Evolutionary conservation across 2,888 invertebrate genomes (phyloP), one percentile per base, ranked within the genome.

Genomic region (Meteorus colon): DNA sequence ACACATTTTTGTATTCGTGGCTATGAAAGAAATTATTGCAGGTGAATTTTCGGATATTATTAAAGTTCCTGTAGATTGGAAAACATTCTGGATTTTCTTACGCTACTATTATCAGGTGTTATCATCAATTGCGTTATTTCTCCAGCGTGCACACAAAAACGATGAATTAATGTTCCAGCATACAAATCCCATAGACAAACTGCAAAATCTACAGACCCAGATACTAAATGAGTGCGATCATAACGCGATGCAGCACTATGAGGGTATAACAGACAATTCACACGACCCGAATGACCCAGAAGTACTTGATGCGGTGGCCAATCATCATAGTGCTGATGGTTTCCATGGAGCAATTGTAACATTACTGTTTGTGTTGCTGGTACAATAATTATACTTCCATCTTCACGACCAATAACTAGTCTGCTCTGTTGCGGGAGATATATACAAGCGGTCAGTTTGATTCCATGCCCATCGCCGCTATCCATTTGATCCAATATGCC

Each of bases 81-180:
- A n/a, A n/a, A 48, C 4, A 48, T 55, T 55, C 12, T 8, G 12
- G 6, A 1, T 19, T 55, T 4, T 55, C 94, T 92, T 89, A 95
- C 95, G 88, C 95, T 96, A 86, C 96, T 96, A 81, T 95, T 96
- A 80, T 96, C 95, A 0, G 99, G 99, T 19, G 99, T 98, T 5
- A 99, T 97, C 72, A 98, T 91, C 2, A 99, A 92, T 89, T 98
- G 97, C 0, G 96, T 95, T 16, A 99, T 96, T 91, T 98, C 98
- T 0, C 99, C 99, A 0, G 98, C 99, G 89, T 99, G 99, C 0
- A 98, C 98, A 86, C 98, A 98, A 91, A 99, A 99, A 4, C 98
- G 93, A 88, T 99, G 97, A 73, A 99, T 91, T 55, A 98, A 90
- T 1, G 94, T 94, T 2, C 98, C 98, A 45, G 95, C 95, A 86